Conservation (phyloP, 2,113 vertebrate genomes). For the Cyprinus carpio region DNA sequence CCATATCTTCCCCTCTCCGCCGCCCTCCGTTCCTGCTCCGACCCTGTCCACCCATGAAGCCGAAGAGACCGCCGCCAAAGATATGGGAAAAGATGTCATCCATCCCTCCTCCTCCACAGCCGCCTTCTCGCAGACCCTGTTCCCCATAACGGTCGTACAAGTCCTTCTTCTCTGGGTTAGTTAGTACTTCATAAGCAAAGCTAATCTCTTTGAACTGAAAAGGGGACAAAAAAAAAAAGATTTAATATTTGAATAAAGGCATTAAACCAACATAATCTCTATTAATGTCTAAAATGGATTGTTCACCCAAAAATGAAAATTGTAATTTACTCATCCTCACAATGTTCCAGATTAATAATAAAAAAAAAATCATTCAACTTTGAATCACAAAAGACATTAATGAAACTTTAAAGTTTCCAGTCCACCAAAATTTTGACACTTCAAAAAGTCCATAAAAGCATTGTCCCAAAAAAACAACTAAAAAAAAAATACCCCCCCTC, state of each 20-base stretch:
- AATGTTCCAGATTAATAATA: neutral
- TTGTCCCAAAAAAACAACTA: neutral
- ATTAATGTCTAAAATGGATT: neutral
- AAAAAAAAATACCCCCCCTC: too few relatives aligned
- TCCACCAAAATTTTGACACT: neutral
- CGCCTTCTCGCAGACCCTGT: conserved; percentile 95
- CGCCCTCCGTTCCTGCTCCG: conserved; percentile 92
- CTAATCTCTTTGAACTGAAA: conserved; percentile 98
- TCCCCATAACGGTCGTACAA: conserved; percentile 97
- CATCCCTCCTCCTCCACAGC: conserved; percentile 92
- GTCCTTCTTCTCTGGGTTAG: conserved; percentile 95
- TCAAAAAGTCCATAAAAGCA: neutral
- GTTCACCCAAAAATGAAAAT: neutral
- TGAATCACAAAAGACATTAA: neutral
- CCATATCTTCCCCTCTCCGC: conserved; percentile 98
- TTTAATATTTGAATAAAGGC: neutral
- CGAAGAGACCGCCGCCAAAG: conserved; percentile 95
- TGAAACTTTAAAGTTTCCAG: neutral
- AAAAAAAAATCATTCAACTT: neutral
- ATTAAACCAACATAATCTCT: neutral
- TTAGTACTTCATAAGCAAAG: conserved; percentile 97
- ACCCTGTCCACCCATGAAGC: conserved; percentile 95
- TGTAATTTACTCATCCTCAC: neutral
- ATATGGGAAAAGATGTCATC: conserved; percentile 99
- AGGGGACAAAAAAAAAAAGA: neutral